These are phyloP conservation scores for Mythimna loreyi DNA, from an alignment of 2,888 invertebrate genomes.

Conservation along the genomic window DNA sequence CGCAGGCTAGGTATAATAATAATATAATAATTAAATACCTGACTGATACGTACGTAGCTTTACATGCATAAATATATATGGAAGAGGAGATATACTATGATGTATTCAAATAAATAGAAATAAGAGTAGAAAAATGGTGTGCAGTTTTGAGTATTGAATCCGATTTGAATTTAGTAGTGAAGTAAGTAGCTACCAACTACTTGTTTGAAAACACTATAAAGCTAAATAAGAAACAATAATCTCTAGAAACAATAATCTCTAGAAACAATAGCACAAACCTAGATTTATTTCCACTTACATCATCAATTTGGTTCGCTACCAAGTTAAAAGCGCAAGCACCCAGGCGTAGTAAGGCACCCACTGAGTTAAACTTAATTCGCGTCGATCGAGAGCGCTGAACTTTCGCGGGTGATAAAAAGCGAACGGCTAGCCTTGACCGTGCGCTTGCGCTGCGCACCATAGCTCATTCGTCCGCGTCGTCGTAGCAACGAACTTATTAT, in stretches of 20 bases:
- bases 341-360: conserved; percentile 55
- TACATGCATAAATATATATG: neutral
- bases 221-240: neutral
- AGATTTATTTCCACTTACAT: neutral
- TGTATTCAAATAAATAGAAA: neutral
- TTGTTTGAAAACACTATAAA: too few species aligned
- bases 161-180: neutral
- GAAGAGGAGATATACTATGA: neutral
- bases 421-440: conserved; percentile 88
- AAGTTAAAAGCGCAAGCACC: conserved; percentile 30
- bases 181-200: too few species aligned
- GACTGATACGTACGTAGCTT: neutral
- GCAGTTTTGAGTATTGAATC: neutral
- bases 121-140: neutral
- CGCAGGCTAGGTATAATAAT: too few species aligned
- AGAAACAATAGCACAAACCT: neutral
- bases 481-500: conserved; percentile 68
- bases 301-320: neutral
- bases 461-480: conserved; percentile 55
- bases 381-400: conserved; percentile 82
- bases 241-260: conserved; percentile 5
- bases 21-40: neutral
- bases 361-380: conserved; percentile 59
- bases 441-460: conserved; percentile 71
- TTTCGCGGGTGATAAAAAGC: conserved; percentile 83